A percentile compares a stretch with the other conserved stretches of the same genome.
These are phyloP conservation scores for Haemorhous mexicanus DNA, from an alignment of 2,113 vertebrate species.

Conservation along the genomic window DNA sequence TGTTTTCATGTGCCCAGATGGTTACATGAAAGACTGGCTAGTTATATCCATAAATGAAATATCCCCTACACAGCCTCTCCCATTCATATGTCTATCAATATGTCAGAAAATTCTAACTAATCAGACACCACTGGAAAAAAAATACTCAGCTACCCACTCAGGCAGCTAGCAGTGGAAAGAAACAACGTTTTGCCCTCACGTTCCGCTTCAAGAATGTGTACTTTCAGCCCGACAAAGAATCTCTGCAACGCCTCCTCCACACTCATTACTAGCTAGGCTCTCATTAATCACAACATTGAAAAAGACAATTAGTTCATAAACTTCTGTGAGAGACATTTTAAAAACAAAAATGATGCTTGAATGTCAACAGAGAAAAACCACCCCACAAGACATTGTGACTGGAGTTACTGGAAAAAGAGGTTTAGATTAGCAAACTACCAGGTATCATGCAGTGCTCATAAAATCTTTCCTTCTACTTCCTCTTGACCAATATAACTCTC, in stretches of 20 bases:
- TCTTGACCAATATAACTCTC: neutral
- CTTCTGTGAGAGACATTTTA: constrained; percentile 17
- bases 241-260: neutral
- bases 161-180: neutral
- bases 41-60: neutral
- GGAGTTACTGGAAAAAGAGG: neutral
- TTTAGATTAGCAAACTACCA: neutral
- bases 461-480: neutral
- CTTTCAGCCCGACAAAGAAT: neutral
- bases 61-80: neutral
- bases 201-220: neutral
- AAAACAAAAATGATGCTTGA: constrained; percentile 43
- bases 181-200: neutral
- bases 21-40: neutral
- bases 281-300: constrained; percentile 12
- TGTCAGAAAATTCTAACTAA: neutral
- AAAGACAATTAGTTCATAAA: constrained; percentile 25
- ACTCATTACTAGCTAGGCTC: constrained; percentile 24
- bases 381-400: neutral
- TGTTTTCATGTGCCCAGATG: neutral
- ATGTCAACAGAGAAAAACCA: neutral
- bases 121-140: neutral
- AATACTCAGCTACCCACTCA: neutral
- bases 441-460: neutral
- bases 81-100: neutral